Base-by-base conservation (phyloP, 53 echinoderm and acorn worm species). In the Patiria pectinifera region DNA sequence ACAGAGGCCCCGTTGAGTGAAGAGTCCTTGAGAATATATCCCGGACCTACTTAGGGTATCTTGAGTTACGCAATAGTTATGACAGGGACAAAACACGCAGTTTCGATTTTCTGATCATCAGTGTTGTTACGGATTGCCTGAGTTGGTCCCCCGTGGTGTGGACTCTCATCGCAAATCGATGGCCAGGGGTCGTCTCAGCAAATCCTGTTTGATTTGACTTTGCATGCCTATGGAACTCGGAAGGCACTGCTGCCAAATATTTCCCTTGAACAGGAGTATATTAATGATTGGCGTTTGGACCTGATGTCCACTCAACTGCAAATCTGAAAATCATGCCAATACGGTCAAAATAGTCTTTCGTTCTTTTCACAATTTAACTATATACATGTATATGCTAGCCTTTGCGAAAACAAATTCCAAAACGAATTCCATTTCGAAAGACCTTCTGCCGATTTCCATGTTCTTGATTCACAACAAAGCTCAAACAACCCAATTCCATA, bases 31-130 rank as follows among this genome's bases (percentile, higher is more conserved):
- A 47, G 15, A 79, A 79, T 11, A 3, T 13, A 45, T 79, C 16
- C 48, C 10, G 45, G 46, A 79, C 48, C n/a, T 24, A 45, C 4
- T 79, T 48, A 24, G 21, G 8, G 45, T 77, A 77, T 82, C 59
- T 44, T 82, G 6, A 59, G 60, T 82, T 82, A 82, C 24, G 82
- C n/a, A 82, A 82, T 82, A 82, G 59, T 82, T 82, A 5, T 19
- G 46, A n/a, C 82, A 82, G 82, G 60, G 59, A 82, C 82, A 59
- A 59, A 21, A 82, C 58, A 21, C 80, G 24, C 80, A 79, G 80
- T 15, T 47, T 79, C 11, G 45, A 79, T 78, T 43, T 74, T 74
- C 16, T 21, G 24, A 6, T 12, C 16, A 74, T 9, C 24, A 10
- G 24, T 74, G 74, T 4, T 24, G 74, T 74, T 74, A 5, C 74